These are phyloP conservation scores for Stomorhina lunata DNA, from an alignment of 2,888 invertebrate species.

Conservation along the genomic window DNA sequence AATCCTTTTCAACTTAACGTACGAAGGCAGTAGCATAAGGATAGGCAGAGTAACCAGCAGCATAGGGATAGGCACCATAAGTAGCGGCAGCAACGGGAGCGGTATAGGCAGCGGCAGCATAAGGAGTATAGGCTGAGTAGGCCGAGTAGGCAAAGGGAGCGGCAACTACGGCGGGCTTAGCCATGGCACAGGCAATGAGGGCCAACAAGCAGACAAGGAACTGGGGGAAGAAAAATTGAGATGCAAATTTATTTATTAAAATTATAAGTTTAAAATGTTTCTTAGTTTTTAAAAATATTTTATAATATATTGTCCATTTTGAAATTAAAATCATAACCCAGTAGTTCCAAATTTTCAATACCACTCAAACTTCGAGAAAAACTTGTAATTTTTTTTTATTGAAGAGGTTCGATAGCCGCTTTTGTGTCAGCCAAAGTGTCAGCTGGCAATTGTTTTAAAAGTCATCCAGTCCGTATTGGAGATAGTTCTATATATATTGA, in stretches of 20 bases:
- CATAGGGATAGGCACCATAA: slow-evolving; percentile 77
- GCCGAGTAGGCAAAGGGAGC: slow-evolving; percentile 82
- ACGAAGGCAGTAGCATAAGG: slow-evolving; percentile 72
- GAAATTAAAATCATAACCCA: too few species aligned
- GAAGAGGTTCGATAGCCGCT: too few species aligned
- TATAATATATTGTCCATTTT: too few species aligned
- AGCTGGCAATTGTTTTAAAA: too few species aligned
- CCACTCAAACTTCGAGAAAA: too few species aligned
- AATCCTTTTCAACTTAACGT: slow-evolving; percentile 70
- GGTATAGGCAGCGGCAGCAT: slow-evolving; percentile 71
- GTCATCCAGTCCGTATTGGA: too few species aligned
- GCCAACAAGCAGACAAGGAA: slow-evolving; percentile 79
- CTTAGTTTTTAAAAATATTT: too few species aligned
- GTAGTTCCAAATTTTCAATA: too few species aligned
- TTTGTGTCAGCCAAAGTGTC: too few species aligned
- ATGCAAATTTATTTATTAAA: not conserved
- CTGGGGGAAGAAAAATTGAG: slow-evolving; percentile 67
- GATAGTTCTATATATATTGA: too few species aligned
- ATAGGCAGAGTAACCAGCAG: slow-evolving; percentile 72
- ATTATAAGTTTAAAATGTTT: too few species aligned
- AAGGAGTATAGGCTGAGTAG: slow-evolving; percentile 55
- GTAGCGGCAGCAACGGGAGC: slow-evolving; percentile 75
- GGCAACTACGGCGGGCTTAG: slow-evolving; percentile 81
- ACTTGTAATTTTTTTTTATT: too few species aligned
- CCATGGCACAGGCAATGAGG: slow-evolving; percentile 78